phyloP scores from a whole-genome alignment of 2,888 invertebrate species.

The Mesopsocus fuscifrons region DNA sequence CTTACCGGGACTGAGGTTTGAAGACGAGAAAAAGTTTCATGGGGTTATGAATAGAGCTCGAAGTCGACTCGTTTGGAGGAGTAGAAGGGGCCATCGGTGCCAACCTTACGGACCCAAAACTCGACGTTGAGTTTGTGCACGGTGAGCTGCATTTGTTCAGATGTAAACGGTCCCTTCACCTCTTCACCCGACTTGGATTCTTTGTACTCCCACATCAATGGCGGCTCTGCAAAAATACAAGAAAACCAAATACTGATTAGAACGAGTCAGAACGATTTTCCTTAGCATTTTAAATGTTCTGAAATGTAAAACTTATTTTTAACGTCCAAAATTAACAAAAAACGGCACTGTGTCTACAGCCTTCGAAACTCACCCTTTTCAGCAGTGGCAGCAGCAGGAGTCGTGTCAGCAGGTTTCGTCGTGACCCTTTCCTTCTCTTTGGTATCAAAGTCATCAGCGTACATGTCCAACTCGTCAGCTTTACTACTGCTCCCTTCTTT shows the following conservation, averaged over 20 bases:
- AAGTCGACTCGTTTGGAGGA: conserved; percentile 80
- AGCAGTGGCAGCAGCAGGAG: neutral
- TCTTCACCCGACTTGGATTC: conserved; percentile 59
- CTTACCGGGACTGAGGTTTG: no score
- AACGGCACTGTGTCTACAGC: no score
- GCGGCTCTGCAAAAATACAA: conserved; percentile 16
- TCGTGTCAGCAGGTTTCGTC: conserved; percentile 1
- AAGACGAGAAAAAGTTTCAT: no score
- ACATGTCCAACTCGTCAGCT: conserved; percentile 72
- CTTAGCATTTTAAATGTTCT: no score
- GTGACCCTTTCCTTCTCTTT: conserved; percentile 12
- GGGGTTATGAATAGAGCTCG: conserved; percentile 76
- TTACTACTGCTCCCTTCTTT: no score
- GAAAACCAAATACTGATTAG: no score
- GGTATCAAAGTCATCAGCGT: conserved; percentile 10
- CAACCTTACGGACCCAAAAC: conserved; percentile 69
- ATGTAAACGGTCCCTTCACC: conserved; percentile 67
- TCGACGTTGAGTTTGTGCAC: conserved; percentile 58
- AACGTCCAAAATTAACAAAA: no score
- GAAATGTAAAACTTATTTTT: no score
- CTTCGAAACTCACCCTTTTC: neutral
- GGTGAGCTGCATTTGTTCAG: conserved; percentile 83
- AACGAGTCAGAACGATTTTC: no score
- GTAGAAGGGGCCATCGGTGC: conserved; percentile 59
- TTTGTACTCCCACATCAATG: conserved; percentile 77